Conservation (phyloP, 1,140 invertebrate genomes). For the Drosophila arawakana region DNA sequence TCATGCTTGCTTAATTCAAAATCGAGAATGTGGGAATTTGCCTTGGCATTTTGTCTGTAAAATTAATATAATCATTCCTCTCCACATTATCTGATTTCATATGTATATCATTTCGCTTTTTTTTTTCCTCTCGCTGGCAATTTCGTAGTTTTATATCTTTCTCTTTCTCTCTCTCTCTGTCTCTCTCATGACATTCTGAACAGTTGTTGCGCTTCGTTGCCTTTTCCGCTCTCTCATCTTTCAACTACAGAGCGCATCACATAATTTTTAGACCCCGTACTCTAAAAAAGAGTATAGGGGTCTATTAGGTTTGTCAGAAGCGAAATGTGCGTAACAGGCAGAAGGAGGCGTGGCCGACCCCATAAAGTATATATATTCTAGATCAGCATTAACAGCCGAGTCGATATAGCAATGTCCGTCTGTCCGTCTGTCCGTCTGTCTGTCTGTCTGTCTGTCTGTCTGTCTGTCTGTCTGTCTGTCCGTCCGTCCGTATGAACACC, state of each 20-base stretch:
- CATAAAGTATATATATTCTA: too few species aligned
- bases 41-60: constrained; percentile 16
- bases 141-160: constrained; percentile 40
- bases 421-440: too few species aligned
- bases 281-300: too few species aligned
- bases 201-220: constrained; percentile 32
- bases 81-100: constrained; percentile 2
- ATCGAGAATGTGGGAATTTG: constrained; percentile 2
- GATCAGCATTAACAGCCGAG: too few species aligned
- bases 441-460: too few species aligned
- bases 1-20: constrained; percentile 2
- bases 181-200: constrained; percentile 6
- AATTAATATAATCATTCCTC: constrained; percentile 32
- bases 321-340: too few species aligned
- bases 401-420: too few species aligned
- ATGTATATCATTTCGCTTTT: neutral
- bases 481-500: too few species aligned
- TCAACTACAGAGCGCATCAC: constrained; percentile 39
- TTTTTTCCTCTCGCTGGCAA: constrained; percentile 21
- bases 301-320: too few species aligned
- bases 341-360: too few species aligned
- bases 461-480: too few species aligned
- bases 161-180: neutral
- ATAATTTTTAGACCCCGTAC: too few species aligned
- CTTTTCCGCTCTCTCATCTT: constrained; percentile 21